Evolutionary conservation across 2,113 vertebrate species (phyloP), one percentile per base, ranked within the genome.

Genomic region (Pogona vitticeps): DNA sequence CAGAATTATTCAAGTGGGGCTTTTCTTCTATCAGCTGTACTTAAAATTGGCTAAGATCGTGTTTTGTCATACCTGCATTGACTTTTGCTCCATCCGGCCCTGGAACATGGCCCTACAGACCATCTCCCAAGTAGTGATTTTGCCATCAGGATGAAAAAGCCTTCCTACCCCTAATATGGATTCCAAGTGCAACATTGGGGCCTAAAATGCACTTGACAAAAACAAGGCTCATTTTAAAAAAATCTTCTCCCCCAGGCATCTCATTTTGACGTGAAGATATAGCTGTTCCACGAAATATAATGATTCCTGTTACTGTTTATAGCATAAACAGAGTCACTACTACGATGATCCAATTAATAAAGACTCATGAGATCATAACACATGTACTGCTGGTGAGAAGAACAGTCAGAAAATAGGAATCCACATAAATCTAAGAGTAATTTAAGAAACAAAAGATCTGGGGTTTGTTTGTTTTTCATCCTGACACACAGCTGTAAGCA

Each of bases 391-490:
- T 76, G 89, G 28, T 72, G 79, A 86, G 63, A 40, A 17, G 23
- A 84, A 28, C 80, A 80, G 4, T 76, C 8, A 26, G 89, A 84
- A 81, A 68, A 84, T 46, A 73, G 28, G 72, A 90, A 88, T 75
- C 3, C 72, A 65, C 52, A 72, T 84, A 58, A 23, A n/a, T 86
- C 72, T n/a, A 85, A 67, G 18, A 31, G 38, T 76, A 82, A 92
- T 58, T 18, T 26, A 56, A 31, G 75, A 21, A 38, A 81, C 56
- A 40, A 26, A 71, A 31, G 56, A 14, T 46, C 52, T 26, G 21
- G 79, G 76, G 33, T n/a, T 65, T 59, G 6, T 8, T 77, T 70
- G 23, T 56, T 46, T 12, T 6, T 78, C 8, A 63, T 7, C 6
- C 10, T 81, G 14, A 33, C 80, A 23, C 73, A 13, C 17, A 85